Evolutionary conservation across 1,140 invertebrate genomes (phyloP).

Genomic region (Drosophila mojavensis): DNA sequence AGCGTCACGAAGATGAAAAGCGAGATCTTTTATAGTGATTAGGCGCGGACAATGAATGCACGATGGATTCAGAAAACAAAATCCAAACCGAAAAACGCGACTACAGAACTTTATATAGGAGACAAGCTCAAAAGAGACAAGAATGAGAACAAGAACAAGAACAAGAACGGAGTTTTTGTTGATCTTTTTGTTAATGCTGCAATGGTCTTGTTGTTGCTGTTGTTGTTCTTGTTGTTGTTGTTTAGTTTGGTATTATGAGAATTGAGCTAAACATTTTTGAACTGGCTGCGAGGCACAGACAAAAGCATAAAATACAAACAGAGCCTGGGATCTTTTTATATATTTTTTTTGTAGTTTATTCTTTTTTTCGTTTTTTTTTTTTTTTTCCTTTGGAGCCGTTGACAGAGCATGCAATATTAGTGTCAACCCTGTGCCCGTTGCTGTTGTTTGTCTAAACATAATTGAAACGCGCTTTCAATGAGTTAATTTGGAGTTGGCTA

Average conservation of each 20-base stretch:
- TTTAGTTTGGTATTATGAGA: slow-evolving; percentile 64
- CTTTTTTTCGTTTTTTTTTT: background rate
- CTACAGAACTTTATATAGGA: slow-evolving; percentile 57
- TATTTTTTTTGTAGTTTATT: background rate
- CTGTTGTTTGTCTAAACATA: slow-evolving; percentile 76
- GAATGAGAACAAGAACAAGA: slow-evolving; percentile 81
- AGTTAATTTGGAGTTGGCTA: slow-evolving; percentile 67
- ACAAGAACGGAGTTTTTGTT: slow-evolving; percentile 61
- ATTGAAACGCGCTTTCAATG: slow-evolving; percentile 79
- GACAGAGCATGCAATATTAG: slow-evolving; percentile 52
- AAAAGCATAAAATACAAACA: slow-evolving; percentile 68
- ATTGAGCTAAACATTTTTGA: slow-evolving; percentile 74
- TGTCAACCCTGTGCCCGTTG: slow-evolving; percentile 59
- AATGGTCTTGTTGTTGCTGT: slow-evolving; percentile 12
- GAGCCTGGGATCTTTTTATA: slow-evolving; percentile 46
- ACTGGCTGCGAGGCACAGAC: slow-evolving; percentile 57
- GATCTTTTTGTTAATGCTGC: slow-evolving; percentile 31
- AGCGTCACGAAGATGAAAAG: slow-evolving; percentile 81
- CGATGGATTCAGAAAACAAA: slow-evolving; percentile 64
- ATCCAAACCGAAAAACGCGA: slow-evolving; percentile 43
- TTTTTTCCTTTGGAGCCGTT: slow-evolving; percentile 17
- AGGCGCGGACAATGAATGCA: slow-evolving; percentile 77
- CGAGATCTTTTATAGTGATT: slow-evolving; percentile 77
- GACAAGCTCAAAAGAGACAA: slow-evolving; percentile 62
- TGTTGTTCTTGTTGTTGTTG: slow-evolving; percentile 12